These are phyloP conservation scores for Trissolcus brochymenae DNA, from an alignment of 2,888 invertebrate species.

Conservation along the genomic window DNA sequence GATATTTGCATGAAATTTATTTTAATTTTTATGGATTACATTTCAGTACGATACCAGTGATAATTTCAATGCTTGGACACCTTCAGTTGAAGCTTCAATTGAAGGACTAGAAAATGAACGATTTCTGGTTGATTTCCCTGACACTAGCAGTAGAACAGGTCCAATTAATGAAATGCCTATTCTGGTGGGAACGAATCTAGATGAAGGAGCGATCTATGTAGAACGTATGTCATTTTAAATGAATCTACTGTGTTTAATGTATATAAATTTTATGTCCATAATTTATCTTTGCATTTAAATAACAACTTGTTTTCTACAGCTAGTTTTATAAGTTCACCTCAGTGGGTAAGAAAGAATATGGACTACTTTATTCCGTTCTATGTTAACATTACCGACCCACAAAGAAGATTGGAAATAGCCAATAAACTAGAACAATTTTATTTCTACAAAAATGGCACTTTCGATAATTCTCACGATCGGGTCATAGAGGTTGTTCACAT, in stretches of 20 bases:
- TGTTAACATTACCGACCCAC: conserved; percentile 66
- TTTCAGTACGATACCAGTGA: conserved; percentile 50
- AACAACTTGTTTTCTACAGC: no score
- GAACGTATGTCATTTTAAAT: conserved; percentile 54
- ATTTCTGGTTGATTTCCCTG: conserved; percentile 68
- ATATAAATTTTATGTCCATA: no score
- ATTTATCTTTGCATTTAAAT: no score
- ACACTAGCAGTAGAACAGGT: conserved; percentile 65
- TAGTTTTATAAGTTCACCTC: conserved; percentile 45
- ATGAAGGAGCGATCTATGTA: conserved; percentile 62
- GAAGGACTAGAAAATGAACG: conserved; percentile 63
- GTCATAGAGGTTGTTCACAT: conserved; percentile 1
- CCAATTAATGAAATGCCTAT: conserved; percentile 67
- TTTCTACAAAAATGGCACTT: not conserved
- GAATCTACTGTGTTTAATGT: no score
- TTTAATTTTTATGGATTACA: not conserved
- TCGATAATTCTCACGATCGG: not conserved
- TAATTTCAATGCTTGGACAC: conserved; percentile 60
- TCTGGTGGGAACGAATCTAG: conserved; percentile 62
- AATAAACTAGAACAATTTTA: not conserved
- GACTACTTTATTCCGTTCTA: conserved; percentile 66
- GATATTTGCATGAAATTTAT: not conserved
- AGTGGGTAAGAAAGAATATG: conserved; percentile 64
- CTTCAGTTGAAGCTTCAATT: conserved; percentile 64
- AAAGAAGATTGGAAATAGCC: not conserved